phyloP scores from a whole-genome alignment of 2,113 vertebrate genomes.

The Thymallus thymallus region DNA sequence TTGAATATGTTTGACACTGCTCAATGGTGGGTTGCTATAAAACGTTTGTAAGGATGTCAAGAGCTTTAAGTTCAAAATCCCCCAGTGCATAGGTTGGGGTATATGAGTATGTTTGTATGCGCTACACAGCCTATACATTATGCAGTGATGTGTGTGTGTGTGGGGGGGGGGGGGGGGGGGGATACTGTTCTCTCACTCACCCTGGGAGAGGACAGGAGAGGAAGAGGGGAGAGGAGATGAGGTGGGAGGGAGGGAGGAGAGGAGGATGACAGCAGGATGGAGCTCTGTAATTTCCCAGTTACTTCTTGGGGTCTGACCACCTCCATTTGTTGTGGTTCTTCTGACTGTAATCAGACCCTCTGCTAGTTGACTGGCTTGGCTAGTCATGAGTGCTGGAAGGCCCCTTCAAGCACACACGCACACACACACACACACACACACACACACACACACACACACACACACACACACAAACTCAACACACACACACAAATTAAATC shows the following conservation, averaged over 20 bases:
- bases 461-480: not conserved
- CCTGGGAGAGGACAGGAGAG: not conserved
- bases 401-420: not conserved
- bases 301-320: not conserved
- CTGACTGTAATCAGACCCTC: not conserved
- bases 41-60: too few relatives aligned
- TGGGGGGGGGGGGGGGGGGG: too few relatives aligned
- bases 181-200: too few relatives aligned
- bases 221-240: accelerated
- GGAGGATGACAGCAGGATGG: not conserved
- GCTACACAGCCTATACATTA: too few relatives aligned
- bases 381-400: not conserved
- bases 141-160: too few relatives aligned
- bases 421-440: not conserved
- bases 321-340: not conserved
- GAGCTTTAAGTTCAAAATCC: too few relatives aligned
- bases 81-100: too few relatives aligned
- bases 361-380: not conserved
- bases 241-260: not conserved
- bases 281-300: not conserved
- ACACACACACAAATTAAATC: not conserved
- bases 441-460: not conserved
- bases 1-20: not conserved
- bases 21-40: too few relatives aligned
- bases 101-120: too few relatives aligned